Evolutionary conservation across 2,888 invertebrate species (phyloP).

Genomic region (Pterostichus niger): DNA sequence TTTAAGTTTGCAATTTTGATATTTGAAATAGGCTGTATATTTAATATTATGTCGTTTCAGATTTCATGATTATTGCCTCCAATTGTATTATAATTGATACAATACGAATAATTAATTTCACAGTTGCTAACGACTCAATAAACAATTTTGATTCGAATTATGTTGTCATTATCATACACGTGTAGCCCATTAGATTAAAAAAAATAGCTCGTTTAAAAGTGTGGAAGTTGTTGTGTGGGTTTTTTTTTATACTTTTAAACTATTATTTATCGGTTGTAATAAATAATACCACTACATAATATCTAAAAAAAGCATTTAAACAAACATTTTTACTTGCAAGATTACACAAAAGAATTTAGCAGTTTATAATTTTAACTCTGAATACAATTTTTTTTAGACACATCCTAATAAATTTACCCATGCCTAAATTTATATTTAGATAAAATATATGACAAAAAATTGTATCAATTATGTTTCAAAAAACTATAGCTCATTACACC

Average conservation of each 20-base stretch:
- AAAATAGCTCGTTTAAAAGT: neutral
- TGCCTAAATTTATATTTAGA: too few species aligned
- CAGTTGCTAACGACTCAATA: neutral
- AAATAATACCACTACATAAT: neutral
- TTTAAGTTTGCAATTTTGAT: too few species aligned
- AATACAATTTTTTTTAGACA: too few species aligned
- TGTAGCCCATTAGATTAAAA: neutral
- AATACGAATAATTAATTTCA: conserved; percentile 2
- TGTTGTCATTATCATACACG: conserved; percentile 13
- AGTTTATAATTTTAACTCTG: too few species aligned
- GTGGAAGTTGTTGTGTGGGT: neutral
- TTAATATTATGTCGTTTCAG: conserved; percentile 1
- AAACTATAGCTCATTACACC: too few species aligned
- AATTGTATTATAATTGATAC: conserved; percentile 18
- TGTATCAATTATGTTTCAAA: too few species aligned
- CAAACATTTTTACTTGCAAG: neutral
- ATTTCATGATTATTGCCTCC: neutral
- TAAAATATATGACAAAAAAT: too few species aligned
- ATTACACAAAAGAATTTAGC: neutral
- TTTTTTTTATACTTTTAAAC: neutral
- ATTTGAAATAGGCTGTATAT: neutral
- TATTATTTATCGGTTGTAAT: neutral
- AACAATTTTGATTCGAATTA: conserved; percentile 16
- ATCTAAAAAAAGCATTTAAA: neutral
- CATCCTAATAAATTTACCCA: too few species aligned